A percentile compares a stretch with the other conserved stretches of the same genome.
Conservation (phyloP, 53 echinoderm and acorn worm genomes). For the Echinarachnius parma region DNA sequence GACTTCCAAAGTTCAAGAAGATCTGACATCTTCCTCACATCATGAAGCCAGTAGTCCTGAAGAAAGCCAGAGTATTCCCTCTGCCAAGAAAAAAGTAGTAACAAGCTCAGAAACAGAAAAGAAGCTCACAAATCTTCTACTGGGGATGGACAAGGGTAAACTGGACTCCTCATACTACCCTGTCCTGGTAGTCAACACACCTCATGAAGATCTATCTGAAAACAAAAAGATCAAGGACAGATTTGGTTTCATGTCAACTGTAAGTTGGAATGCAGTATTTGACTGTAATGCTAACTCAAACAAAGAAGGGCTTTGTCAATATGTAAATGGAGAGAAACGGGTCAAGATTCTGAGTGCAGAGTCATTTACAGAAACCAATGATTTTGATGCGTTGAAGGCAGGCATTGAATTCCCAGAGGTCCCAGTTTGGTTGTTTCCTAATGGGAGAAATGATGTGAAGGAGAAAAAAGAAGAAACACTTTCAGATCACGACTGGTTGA, state of each 20-base stretch:
- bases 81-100: too few relatives aligned
- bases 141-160: conserved; percentile 36
- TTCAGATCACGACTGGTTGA: conserved; percentile 42
- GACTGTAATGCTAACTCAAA: conserved; percentile 58
- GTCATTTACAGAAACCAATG: conserved; percentile 12
- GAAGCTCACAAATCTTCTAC: conserved; percentile 17
- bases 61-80: too few relatives aligned
- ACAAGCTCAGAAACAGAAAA: not conserved
- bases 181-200: conserved; percentile 57
- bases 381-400: not conserved
- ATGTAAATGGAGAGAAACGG: conserved; percentile 15
- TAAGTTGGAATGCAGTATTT: conserved; percentile 59
- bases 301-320: conserved; percentile 52
- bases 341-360: conserved; percentile 45
- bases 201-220: not conserved
- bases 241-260: conserved; percentile 52
- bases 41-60: too few relatives aligned
- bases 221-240: not conserved
- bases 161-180: conserved; percentile 53
- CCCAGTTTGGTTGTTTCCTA: conserved; percentile 61
- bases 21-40: too few relatives aligned
- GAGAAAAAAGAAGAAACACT: conserved; percentile 7
- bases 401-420: conserved; percentile 52
- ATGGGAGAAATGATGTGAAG: conserved; percentile 52
- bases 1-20: too few relatives aligned